These are phyloP conservation scores for Toxotes chatareus DNA, from an alignment of 2,113 vertebrate species.

Conservation along the genomic window DNA sequence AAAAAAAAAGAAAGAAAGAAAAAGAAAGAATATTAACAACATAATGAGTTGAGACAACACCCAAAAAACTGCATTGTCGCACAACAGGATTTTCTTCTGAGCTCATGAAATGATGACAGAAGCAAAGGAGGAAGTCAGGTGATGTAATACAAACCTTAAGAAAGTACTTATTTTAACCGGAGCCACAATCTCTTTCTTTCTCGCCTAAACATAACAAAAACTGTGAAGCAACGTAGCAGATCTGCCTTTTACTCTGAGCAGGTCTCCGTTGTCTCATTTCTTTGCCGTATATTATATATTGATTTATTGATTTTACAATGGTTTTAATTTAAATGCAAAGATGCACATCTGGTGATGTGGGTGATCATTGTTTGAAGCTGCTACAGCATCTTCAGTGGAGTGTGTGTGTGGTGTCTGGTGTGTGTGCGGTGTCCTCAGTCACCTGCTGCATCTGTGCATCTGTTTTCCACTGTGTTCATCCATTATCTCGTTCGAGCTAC, in stretches of 20 bases:
- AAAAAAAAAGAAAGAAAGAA: not conserved
- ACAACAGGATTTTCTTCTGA: not conserved
- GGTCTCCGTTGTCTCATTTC: not conserved
- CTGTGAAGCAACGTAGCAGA: not conserved
- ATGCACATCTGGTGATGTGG: not conserved
- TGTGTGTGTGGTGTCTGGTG: not conserved
- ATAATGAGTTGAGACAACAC: not conserved
- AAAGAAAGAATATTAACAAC: not conserved
- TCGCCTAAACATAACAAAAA: too few species aligned
- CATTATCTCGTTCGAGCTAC: constrained; percentile 7
- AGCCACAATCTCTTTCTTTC: too few species aligned
- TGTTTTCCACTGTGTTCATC: constrained; percentile 33
- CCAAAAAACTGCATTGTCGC: not conserved
- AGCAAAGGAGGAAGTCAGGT: not conserved
- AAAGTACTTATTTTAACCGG: too few species aligned
- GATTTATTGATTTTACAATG: not conserved
- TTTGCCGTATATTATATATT: too few species aligned
- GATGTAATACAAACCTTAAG: too few species aligned
- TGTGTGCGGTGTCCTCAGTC: constrained; percentile 10
- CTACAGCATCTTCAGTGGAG: not conserved
- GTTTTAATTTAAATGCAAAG: not conserved
- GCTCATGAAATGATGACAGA: not conserved
- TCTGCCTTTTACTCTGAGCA: too few species aligned
- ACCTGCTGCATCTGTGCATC: constrained; percentile 15
- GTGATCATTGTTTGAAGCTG: not conserved